Evolutionary conservation across 2,888 invertebrate species (phyloP).

Genomic region (Drosophila buzzatii): DNA sequence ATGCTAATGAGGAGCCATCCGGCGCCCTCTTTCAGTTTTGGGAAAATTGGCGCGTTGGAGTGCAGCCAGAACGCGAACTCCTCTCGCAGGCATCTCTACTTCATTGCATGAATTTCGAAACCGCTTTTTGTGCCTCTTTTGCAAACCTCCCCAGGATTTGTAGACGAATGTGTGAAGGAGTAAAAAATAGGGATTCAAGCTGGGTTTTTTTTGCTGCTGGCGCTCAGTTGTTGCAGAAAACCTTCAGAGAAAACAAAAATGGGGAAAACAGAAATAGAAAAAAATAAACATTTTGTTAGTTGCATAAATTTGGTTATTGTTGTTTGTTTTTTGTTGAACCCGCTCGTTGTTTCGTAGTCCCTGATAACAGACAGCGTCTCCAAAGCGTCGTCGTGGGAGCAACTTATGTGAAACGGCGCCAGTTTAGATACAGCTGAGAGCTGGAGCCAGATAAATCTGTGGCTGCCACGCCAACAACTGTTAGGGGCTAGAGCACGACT

Average conservation of each 20-base stretch:
- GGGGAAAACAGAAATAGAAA: constrained; percentile 17
- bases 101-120: constrained; percentile 34
- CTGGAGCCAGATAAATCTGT: constrained; percentile 10
- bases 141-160: constrained; percentile 52
- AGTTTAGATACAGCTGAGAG: constrained; percentile 39
- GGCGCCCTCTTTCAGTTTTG: not conserved
- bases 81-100: constrained; percentile 17
- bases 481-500: constrained; percentile 1
- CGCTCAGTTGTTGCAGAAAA: constrained; percentile 32
- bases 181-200: constrained; percentile 35
- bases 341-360: constrained; percentile 42
- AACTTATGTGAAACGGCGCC: constrained; percentile 61
- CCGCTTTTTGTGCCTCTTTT: constrained; percentile 34
- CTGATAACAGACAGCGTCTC: constrained; percentile 64
- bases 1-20: constrained; percentile 45
- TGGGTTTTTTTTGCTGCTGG: constrained; percentile 25
- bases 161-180: constrained; percentile 13
- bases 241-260: constrained; percentile 63
- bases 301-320: constrained; percentile 68
- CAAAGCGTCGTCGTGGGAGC: constrained; percentile 77
- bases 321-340: constrained; percentile 14
- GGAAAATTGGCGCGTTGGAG: constrained; percentile 16
- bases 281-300: constrained; percentile 69
- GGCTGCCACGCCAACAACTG: not conserved
- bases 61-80: constrained; percentile 25